These are phyloP conservation scores for Chrysolina americana DNA, from an alignment of 2,888 invertebrate species.

Conservation along the genomic window DNA sequence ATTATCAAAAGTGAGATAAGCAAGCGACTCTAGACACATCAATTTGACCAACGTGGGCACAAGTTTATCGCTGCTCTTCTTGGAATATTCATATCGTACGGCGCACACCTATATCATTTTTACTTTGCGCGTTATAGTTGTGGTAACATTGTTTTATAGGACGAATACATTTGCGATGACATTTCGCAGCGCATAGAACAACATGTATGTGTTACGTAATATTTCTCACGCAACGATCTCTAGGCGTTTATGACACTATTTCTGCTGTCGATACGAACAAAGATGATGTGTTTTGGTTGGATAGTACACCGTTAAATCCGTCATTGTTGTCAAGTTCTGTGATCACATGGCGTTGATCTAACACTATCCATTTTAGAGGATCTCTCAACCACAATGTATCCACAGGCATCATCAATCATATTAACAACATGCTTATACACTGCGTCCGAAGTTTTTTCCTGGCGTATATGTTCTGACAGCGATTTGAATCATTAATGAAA, in stretches of 20 bases:
- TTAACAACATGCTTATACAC: slow-evolving; percentile 38
- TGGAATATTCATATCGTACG: slow-evolving; percentile 23
- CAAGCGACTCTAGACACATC: slow-evolving; percentile 28
- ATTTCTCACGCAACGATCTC: not conserved
- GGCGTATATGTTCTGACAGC: slow-evolving; percentile 8
- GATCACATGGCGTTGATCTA: slow-evolving; percentile 29
- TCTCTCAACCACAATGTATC: slow-evolving; percentile 37
- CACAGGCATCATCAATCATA: slow-evolving; percentile 43
- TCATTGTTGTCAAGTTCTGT: slow-evolving; percentile 21
- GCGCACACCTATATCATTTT: slow-evolving; percentile 15
- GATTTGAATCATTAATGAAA: slow-evolving; percentile 11
- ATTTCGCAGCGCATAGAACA: not conserved
- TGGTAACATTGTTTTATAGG: slow-evolving; percentile 8
- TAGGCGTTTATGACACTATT: not conserved
- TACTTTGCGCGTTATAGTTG: not conserved
- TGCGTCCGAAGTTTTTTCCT: slow-evolving; percentile 32
- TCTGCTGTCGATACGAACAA: slow-evolving; percentile 1
- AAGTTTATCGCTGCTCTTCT: slow-evolving; percentile 22
- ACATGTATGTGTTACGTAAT: not conserved
- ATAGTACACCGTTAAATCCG: slow-evolving; percentile 7
- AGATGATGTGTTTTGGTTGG: not conserved
- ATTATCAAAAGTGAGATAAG: slow-evolving; percentile 29
- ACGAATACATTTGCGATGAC: slow-evolving; percentile 10
- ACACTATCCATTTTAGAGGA: slow-evolving; percentile 33
- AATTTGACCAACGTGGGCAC: slow-evolving; percentile 23